Percentiles rank a stretch among this genome's conserved stretches.
These are phyloP conservation scores for Arremon brunneinucha DNA, from an alignment of 2,797 vertebrate species.

Conservation along the genomic window DNA sequence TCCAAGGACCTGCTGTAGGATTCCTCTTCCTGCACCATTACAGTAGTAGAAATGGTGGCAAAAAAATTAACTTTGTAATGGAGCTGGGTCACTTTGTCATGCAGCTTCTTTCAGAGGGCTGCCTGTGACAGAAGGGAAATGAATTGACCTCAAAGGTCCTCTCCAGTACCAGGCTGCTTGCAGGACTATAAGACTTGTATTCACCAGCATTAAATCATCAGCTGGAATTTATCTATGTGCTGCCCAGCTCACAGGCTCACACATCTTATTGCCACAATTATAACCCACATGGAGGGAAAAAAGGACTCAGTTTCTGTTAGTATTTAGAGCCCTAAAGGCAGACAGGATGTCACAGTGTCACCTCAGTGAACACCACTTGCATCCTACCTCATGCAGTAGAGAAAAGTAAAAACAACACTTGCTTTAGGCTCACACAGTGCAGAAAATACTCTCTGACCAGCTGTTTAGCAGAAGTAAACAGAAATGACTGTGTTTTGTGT, in stretches of 20 bases:
- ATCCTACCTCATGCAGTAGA: background rate
- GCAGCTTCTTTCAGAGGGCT: background rate
- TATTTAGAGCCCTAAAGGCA: background rate
- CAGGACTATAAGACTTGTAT: background rate
- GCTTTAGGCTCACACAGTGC: background rate
- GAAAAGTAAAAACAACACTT: background rate
- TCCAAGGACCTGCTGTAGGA: conserved; percentile 5
- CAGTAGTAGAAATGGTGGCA: background rate
- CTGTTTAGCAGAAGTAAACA: background rate
- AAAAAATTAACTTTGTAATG: conserved; percentile 5
- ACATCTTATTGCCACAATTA: background rate
- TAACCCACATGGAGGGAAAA: background rate
- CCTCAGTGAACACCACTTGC: background rate
- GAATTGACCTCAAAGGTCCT: conserved; percentile 22
- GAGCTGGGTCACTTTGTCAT: background rate
- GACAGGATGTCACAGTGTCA: background rate
- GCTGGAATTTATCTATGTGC: background rate
- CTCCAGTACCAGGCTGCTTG: background rate
- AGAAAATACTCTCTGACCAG: background rate
- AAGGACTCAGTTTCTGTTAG: background rate
- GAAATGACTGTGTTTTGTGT: background rate
- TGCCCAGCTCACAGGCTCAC: background rate
- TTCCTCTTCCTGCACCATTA: conserved; percentile 12
- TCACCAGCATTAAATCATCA: conserved; percentile 13
- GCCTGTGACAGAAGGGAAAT: conserved; percentile 19